phyloP scores from a whole-genome alignment of 2,113 vertebrate genomes.

The Myrmecophaga tridactyla region DNA sequence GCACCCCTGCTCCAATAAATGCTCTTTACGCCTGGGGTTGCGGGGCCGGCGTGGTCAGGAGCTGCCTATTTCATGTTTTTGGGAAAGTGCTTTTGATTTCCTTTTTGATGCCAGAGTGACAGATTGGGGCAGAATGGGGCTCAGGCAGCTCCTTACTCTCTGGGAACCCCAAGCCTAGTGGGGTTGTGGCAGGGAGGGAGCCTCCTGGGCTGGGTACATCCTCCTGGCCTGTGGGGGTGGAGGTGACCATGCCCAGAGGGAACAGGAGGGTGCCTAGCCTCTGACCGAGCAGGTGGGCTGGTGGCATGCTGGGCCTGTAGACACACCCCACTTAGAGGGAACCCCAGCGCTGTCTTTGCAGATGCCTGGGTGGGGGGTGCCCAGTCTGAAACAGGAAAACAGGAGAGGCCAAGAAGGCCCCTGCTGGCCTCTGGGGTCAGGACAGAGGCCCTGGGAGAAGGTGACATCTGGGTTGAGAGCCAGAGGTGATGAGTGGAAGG shows the following conservation, averaged over 20 bases:
- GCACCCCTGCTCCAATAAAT: fast-evolving
- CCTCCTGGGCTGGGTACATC: no score
- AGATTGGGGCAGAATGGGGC: not conserved
- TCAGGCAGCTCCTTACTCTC: no score
- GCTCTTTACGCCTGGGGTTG: fast-evolving
- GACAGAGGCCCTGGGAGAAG: not conserved
- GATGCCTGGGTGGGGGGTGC: no score
- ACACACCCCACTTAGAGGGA: fast-evolving
- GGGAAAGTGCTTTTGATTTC: not conserved
- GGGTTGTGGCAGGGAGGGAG: fast-evolving
- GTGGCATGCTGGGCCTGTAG: not conserved
- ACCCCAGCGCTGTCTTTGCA: not conserved
- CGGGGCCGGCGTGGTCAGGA: fast-evolving
- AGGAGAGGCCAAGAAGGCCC: not conserved
- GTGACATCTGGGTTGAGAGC: not conserved
- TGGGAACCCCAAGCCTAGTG: not conserved
- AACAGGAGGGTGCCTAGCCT: not conserved
- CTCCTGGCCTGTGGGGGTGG: not conserved
- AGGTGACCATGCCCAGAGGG: not conserved
- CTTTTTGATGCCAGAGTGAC: not conserved
- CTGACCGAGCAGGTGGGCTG: not conserved
- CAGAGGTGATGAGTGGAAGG: not conserved
- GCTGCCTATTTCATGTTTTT: not conserved
- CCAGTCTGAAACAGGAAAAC: not conserved
- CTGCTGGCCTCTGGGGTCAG: not conserved